phyloP scores from a whole-genome alignment of 2,888 invertebrate genomes.

The Heteropelma amictum region DNA sequence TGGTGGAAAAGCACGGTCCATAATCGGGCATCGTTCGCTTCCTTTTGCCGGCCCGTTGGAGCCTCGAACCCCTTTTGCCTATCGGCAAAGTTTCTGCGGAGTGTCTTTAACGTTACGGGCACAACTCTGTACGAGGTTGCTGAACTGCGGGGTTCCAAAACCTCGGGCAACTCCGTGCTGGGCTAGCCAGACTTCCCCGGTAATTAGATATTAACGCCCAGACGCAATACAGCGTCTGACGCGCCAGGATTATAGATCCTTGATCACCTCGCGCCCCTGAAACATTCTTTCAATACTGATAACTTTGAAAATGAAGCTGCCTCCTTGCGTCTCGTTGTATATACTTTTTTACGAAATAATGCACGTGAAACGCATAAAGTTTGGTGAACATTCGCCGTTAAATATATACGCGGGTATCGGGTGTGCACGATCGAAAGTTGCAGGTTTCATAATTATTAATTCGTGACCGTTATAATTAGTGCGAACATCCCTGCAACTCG shows the following conservation, averaged over 20 bases:
- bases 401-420: too few species aligned
- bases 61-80: conserved; percentile 56
- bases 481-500: too few species aligned
- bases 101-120: conserved; percentile 61
- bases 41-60: conserved; percentile 23
- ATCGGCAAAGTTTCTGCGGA: conserved; percentile 67
- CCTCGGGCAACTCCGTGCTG: conserved; percentile 3
- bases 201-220: conserved; percentile 68
- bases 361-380: neutral
- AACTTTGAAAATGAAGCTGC: conserved; percentile 57
- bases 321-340: neutral
- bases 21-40: conserved; percentile 40
- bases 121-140: neutral
- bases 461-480: conserved; percentile 3
- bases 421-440: neutral
- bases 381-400: neutral
- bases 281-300: conserved; percentile 50
- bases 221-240: neutral
- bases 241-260: conserved; percentile 1
- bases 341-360: neutral
- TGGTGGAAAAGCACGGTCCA: conserved; percentile 40
- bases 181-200: conserved; percentile 58
- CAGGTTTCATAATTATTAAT: neutral
- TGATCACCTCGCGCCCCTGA: conserved; percentile 37
- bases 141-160: conserved; percentile 39